Evolutionary conservation across 2,797 vertebrate species (phyloP).

Genomic region (Pygocentrus nattereri): DNA sequence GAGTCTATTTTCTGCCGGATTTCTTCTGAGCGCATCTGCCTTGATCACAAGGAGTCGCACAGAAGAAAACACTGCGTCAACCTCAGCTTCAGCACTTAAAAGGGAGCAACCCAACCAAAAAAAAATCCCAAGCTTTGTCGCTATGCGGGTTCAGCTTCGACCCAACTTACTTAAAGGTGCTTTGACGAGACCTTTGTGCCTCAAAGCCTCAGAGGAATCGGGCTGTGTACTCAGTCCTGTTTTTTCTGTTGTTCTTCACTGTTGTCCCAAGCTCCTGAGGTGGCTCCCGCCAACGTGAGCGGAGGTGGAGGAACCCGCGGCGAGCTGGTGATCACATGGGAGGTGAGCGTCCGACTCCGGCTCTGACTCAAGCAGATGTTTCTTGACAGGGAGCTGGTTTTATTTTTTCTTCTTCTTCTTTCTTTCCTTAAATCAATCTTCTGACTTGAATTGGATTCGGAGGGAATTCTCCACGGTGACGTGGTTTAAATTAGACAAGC

Average conservation of each 20-base stretch:
- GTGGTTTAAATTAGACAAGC: conserved; percentile 61
- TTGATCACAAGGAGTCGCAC: conserved; percentile 62
- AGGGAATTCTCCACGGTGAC: conserved; percentile 60
- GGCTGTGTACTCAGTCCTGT: conserved; percentile 21
- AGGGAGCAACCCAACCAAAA: background rate
- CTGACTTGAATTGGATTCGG: conserved; percentile 60
- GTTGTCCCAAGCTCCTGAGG: conserved; percentile 78
- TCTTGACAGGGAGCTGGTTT: conserved; percentile 55
- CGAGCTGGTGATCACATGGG: conserved; percentile 89
- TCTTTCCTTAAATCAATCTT: conserved; percentile 49
- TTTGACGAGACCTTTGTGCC: conserved; percentile 15
- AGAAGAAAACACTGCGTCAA: conserved; percentile 45
- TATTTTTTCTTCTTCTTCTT: background rate
- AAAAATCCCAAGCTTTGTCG: background rate
- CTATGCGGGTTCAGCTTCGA: background rate
- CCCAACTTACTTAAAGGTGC: conserved; percentile 3
- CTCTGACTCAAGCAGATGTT: conserved; percentile 31
- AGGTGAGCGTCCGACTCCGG: conserved; percentile 79
- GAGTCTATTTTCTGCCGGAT: conserved; percentile 63
- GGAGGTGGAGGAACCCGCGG: conserved; percentile 87
- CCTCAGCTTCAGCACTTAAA: background rate
- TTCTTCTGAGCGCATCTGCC: conserved; percentile 60
- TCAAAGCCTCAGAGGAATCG: conserved; percentile 8
- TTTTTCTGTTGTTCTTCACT: background rate
- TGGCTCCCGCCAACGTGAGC: conserved; percentile 82